These are phyloP conservation scores for Maniola jurtina DNA, from an alignment of 1,140 invertebrate genomes.

Conservation along the genomic window DNA sequence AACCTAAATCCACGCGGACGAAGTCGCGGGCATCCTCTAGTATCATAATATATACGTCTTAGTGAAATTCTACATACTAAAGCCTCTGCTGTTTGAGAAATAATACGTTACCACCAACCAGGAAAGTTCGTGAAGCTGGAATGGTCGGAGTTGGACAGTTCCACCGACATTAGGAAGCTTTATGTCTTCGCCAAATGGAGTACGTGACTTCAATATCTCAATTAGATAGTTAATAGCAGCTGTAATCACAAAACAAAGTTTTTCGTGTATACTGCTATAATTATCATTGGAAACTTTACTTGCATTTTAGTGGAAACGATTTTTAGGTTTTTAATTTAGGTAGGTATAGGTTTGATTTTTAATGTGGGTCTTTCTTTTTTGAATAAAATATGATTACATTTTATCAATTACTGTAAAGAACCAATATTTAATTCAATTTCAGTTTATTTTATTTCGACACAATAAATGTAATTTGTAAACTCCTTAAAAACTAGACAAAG, in stretches of 20 bases:
- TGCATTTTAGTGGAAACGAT: background rate
- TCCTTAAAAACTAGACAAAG: too few relatives aligned
- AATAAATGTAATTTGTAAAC: too few relatives aligned
- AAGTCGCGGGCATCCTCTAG: too few relatives aligned
- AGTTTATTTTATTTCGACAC: too few relatives aligned
- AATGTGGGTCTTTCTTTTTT: too few relatives aligned
- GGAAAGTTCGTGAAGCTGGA: conserved; percentile 41
- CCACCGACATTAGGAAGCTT: conserved; percentile 55
- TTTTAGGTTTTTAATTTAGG: background rate
- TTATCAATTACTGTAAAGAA: too few relatives aligned
- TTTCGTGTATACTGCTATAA: background rate
- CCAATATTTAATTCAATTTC: too few relatives aligned
- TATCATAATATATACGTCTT: background rate
- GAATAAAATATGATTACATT: too few relatives aligned
- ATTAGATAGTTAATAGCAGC: conserved; percentile 45
- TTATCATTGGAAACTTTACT: background rate
- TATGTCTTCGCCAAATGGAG: conserved; percentile 53
- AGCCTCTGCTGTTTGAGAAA: conserved; percentile 20
- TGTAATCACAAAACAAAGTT: conserved; percentile 34
- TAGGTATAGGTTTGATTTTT: too few relatives aligned
- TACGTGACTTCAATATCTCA: conserved; percentile 61
- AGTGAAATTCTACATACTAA: too few relatives aligned
- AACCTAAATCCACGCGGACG: too few relatives aligned
- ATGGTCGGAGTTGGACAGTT: conserved; percentile 60
- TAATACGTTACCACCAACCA: conserved; percentile 26